Percentiles rank a stretch among this genome's conserved stretches.
phyloP scores from a whole-genome alignment of 2,797 vertebrate genomes.

The Pseudochirops corinnae region DNA sequence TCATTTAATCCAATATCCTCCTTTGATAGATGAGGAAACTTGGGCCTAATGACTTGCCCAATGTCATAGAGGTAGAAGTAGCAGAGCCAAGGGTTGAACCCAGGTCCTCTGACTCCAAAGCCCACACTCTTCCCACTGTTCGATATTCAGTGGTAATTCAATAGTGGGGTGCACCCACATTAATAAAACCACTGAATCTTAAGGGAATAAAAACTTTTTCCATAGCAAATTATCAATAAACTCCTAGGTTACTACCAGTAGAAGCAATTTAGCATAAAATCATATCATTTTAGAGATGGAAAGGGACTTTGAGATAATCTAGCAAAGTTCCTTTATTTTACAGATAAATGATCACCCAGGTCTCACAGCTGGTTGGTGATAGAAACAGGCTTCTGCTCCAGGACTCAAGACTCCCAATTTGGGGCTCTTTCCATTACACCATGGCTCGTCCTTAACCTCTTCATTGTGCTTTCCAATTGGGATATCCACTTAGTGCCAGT shows the following conservation, averaged over 20 bases:
- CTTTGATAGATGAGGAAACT: not conserved
- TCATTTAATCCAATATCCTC: not conserved
- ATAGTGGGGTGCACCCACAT: no score
- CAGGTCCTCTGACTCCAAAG: not conserved
- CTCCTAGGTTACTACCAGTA: not conserved
- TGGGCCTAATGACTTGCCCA: not conserved
- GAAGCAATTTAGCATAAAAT: not conserved
- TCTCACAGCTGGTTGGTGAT: not conserved
- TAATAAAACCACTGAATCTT: not conserved
- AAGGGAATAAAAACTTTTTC: not conserved
- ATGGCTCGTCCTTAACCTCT: slow-evolving; percentile 64
- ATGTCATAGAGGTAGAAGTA: not conserved
- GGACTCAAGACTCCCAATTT: not conserved
- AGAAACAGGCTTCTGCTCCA: not conserved
- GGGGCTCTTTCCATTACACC: slow-evolving; percentile 36
- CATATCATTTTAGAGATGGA: not conserved
- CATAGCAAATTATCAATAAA: not conserved
- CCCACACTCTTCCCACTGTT: not conserved
- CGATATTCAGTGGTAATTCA: not conserved
- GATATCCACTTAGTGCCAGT: slow-evolving; percentile 56
- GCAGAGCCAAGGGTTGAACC: not conserved
- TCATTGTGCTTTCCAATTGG: slow-evolving; percentile 64
- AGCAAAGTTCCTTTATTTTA: not conserved
- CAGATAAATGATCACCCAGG: not conserved
- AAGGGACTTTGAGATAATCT: not conserved